Conservation (phyloP, 2,797 vertebrate species). For the Gallirallus australis region DNA sequence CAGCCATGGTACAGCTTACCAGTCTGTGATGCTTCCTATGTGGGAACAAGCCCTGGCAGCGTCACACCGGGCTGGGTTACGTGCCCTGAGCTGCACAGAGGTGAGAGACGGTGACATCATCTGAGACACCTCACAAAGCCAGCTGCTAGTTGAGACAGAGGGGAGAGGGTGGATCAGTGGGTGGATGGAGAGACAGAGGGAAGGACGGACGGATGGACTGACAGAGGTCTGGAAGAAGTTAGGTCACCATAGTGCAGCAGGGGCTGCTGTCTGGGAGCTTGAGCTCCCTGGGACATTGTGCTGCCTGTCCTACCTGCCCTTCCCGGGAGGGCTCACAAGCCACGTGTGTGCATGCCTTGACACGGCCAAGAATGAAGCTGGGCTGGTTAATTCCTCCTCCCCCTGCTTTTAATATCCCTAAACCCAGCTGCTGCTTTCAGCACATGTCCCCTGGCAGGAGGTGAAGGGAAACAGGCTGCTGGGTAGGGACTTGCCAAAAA, state of each 20-base stretch:
- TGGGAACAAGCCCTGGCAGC: not conserved
- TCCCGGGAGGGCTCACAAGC: not conserved
- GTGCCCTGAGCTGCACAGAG: not conserved
- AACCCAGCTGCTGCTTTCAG: conserved; percentile 46
- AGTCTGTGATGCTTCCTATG: accelerated
- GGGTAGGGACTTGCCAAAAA: not conserved
- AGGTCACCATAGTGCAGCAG: not conserved
- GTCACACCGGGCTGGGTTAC: accelerated
- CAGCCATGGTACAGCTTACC: not conserved
- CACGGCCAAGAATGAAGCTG: not conserved
- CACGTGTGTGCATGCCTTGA: accelerated
- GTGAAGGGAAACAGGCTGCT: not conserved
- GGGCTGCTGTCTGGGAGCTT: not conserved
- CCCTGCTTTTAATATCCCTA: not conserved
- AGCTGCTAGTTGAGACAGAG: not conserved
- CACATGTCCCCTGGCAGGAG: not conserved
- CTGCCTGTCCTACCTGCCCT: not conserved
- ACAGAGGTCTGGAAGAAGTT: not conserved
- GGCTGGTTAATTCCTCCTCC: not conserved
- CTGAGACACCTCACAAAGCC: not conserved
- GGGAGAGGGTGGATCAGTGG: not conserved
- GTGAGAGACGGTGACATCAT: not conserved
- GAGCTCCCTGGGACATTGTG: accelerated
- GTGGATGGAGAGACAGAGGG: not conserved
- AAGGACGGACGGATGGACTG: accelerated